phyloP scores from a whole-genome alignment of 2,888 invertebrate genomes.

The Portevinia maculata region DNA sequence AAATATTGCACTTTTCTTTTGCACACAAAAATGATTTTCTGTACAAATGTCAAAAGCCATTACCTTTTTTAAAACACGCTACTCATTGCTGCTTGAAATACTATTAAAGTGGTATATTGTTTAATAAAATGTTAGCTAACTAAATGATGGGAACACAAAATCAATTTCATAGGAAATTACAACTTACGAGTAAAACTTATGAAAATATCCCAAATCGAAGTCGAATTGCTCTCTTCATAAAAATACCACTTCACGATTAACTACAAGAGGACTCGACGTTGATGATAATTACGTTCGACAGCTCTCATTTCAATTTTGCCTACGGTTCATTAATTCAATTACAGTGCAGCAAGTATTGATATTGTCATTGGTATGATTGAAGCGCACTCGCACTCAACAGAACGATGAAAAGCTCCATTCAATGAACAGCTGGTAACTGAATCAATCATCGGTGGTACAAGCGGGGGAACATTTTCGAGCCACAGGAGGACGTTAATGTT shows the following conservation, averaged over 20 bases:
- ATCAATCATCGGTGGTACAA: slow-evolving; percentile 42
- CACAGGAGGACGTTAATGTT: no score
- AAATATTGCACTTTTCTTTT: no score
- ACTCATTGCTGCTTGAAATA: no score
- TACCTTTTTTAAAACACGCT: no score
- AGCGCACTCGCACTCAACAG: not conserved
- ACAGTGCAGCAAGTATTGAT: slow-evolving; percentile 43
- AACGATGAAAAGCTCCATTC: slow-evolving; percentile 19
- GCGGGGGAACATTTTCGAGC: no score
- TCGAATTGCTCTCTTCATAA: slow-evolving; percentile 17
- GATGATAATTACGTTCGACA: slow-evolving; percentile 41
- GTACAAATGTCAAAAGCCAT: no score
- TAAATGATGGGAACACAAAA: no score
- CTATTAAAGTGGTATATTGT: no score
- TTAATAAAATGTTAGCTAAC: no score
- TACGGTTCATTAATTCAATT: slow-evolving; percentile 61
- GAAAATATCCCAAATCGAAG: slow-evolving; percentile 13
- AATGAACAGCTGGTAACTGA: slow-evolving; percentile 40
- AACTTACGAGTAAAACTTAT: not conserved
- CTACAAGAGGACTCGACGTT: slow-evolving; percentile 18
- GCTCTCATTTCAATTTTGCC: slow-evolving; percentile 40
- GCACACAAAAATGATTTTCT: no score
- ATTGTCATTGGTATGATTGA: slow-evolving; percentile 30
- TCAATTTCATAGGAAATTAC: not conserved
- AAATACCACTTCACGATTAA: slow-evolving; percentile 25